A percentile compares a stretch with the other conserved stretches of the same genome.
phyloP scores from a whole-genome alignment of 2,888 invertebrate species.

The Cerastis rubricosa region DNA sequence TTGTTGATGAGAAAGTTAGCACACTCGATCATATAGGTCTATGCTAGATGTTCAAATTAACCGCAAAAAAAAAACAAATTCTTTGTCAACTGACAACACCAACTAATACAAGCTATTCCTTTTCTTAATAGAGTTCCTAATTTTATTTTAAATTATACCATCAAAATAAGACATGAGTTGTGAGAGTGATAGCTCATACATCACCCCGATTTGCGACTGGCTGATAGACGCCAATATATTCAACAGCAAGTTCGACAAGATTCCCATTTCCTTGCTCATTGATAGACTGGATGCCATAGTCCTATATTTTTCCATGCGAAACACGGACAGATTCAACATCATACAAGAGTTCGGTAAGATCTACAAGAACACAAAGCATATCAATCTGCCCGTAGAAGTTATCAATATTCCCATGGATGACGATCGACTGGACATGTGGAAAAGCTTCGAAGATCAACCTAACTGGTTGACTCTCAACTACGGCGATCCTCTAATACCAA shows the following conservation, averaged over 20 bases:
- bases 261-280: slow-evolving; percentile 75
- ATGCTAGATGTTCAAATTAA: neutral
- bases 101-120: neutral
- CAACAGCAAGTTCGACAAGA: slow-evolving; percentile 74
- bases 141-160: neutral
- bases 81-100: neutral
- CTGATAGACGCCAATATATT: slow-evolving; percentile 74
- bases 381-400: slow-evolving; percentile 84
- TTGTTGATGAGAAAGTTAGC: neutral
- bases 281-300: slow-evolving; percentile 78
- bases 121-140: neutral
- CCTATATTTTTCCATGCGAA: slow-evolving; percentile 79
- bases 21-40: neutral
- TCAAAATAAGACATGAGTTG: slow-evolving; percentile 16
- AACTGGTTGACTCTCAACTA: slow-evolving; percentile 86
- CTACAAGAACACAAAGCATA: slow-evolving; percentile 80
- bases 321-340: slow-evolving; percentile 77
- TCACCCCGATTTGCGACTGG: slow-evolving; percentile 71
- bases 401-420: slow-evolving; percentile 84
- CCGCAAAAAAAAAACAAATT: neutral
- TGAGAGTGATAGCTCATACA: neutral
- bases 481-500: slow-evolving; percentile 76
- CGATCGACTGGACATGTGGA: slow-evolving; percentile 70
- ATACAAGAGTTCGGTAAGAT: slow-evolving; percentile 79
- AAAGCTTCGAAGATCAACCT: slow-evolving; percentile 78